Evolutionary conservation across 1,140 invertebrate genomes (phyloP).

Genomic region (Phortica variegata): DNA sequence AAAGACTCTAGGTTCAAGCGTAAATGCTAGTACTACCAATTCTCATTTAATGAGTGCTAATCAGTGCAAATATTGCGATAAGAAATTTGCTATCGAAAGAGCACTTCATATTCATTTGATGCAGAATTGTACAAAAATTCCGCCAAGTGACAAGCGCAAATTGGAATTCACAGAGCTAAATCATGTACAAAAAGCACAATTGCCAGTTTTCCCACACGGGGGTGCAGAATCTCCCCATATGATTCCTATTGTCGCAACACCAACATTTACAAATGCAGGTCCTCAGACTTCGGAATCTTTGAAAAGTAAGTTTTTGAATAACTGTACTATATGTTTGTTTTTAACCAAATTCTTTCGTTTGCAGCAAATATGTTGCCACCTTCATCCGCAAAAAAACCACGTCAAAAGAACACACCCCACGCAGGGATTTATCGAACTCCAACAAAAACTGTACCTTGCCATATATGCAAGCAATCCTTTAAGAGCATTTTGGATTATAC

Average conservation of each 20-base stretch:
- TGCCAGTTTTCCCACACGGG: conserved; percentile 31
- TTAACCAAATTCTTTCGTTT: too few species aligned
- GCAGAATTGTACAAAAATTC: conserved; percentile 47
- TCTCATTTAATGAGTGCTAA: not conserved
- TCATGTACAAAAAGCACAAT: conserved; percentile 40
- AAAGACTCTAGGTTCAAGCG: too few species aligned
- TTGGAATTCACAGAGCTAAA: conserved; percentile 43
- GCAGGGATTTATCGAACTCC: conserved; percentile 42
- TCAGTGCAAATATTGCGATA: conserved; percentile 47
- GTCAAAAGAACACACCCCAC: conserved; percentile 35
- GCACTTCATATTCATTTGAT: conserved; percentile 46
- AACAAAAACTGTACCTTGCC: conserved; percentile 40
- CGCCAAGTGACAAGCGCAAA: conserved; percentile 43
- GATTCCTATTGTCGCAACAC: too few species aligned
- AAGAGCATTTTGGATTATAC: conserved; percentile 48
- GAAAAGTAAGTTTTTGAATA: too few species aligned
- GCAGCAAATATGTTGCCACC: conserved; percentile 19
- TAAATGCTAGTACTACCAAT: too few species aligned
- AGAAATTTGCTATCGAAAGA: conserved; percentile 41
- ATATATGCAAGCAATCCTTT: conserved; percentile 41
- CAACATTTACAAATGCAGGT: too few species aligned
- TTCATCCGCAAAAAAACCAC: conserved; percentile 21
- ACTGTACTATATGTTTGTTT: too few species aligned
- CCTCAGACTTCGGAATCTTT: too few species aligned
- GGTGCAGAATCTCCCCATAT: not conserved